Conservation (phyloP, 1,140 invertebrate genomes). For the Calliopsis andreniformis region DNA sequence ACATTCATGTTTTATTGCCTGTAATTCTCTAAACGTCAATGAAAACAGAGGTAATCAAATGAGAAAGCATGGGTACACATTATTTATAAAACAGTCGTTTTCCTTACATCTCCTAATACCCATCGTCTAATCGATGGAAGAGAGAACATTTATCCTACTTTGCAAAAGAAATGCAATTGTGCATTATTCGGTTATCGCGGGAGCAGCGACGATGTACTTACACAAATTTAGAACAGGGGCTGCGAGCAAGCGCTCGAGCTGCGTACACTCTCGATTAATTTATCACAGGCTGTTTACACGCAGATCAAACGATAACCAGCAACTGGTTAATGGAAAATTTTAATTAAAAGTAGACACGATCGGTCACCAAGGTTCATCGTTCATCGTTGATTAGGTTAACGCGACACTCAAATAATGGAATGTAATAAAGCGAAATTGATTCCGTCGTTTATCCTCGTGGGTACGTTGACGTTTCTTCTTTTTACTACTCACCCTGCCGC, state of each 20-base stretch:
- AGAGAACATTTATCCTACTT: too few species aligned
- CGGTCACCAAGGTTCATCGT: background rate
- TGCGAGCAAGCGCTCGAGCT: background rate
- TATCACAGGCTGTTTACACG: background rate
- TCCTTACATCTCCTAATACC: background rate
- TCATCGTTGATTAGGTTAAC: background rate
- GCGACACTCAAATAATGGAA: background rate
- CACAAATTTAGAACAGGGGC: background rate
- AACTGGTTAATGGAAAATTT: constrained; percentile 11
- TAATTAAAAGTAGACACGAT: constrained; percentile 30
- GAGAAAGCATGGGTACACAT: background rate
- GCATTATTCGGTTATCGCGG: background rate
- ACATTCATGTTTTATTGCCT: too few species aligned
- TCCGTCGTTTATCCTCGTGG: background rate
- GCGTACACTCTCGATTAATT: constrained; percentile 32
- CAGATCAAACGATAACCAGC: background rate
- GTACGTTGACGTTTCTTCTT: background rate
- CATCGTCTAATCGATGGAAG: background rate
- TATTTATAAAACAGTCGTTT: background rate
- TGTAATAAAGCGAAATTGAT: constrained; percentile 6
- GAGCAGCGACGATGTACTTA: background rate
- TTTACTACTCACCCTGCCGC: too few species aligned
- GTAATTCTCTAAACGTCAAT: background rate
- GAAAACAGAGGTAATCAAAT: background rate
- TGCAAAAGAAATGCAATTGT: background rate